Base-by-base conservation (phyloP, 2,888 invertebrate species). In the Archips xylosteana region DNA sequence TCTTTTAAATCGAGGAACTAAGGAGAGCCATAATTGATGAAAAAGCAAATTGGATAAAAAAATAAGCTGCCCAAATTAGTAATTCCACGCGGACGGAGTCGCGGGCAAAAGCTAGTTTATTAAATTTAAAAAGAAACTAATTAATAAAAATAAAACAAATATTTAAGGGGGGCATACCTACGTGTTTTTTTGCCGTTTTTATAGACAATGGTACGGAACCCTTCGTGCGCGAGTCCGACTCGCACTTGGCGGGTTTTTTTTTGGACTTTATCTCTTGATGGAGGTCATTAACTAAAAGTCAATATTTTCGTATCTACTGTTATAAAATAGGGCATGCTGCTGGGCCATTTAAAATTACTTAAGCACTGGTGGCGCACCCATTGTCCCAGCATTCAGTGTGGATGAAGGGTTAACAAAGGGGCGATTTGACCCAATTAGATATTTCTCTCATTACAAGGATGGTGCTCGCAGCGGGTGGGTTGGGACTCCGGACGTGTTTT, bases 351-450 rank as follows among this genome's bases (percentile, higher is more conserved):
- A 77, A 79, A 84, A 83, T 82, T 76, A 80, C 78, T 76, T 73
- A 65, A 72, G 63, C 75, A 74, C 78, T 75, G 75, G 61, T 70
- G 57, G 59, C 63, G 39, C 74, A 51, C 61, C 80, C 62, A 80
- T 83, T 83, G 80, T 81, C 75, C 77, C 73, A 69, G 73, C 65
- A 75, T 76, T 66, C 69, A 60, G 75, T 71, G 74, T 68, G 63
- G 78, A 76, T 76, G 79, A 78, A 77, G 75, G 76, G 72, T 66
- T 70, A 72, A 76, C 79, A 79, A 81, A 80, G 79, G 80, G 78
- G 77, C 76, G 67, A 78, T 79, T 77, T 76, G 79, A 82, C 81
- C 83, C 82, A 82, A 82, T 83, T 82, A 80, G 78, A 77, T 77
- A 77, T 80, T 79, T 79, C 77, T 77, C 77, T 77, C 76, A 75